Evolutionary conservation across 2,888 invertebrate species (phyloP).

Genomic region (Polydrusus pterygomalis): DNA sequence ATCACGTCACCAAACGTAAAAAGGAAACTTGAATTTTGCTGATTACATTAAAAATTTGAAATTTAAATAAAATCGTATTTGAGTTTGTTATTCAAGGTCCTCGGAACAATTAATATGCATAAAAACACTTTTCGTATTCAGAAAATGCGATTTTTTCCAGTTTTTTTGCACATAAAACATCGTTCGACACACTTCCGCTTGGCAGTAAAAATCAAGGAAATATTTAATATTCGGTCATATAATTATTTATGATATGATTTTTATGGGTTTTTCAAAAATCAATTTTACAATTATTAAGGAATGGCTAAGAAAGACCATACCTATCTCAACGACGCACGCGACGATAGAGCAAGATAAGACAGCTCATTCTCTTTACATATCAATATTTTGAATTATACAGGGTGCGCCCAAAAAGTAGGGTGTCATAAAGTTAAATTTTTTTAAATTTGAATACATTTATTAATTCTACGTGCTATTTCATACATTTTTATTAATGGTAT

Average conservation of each 20-base stretch:
- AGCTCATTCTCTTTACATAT: no score
- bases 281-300: background rate
- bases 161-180: constrained; percentile 2
- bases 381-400: no score
- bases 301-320: background rate
- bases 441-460: no score
- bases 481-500: no score
- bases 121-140: constrained; percentile 13
- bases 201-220: constrained; percentile 9
- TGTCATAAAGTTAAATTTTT: no score
- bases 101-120: constrained; percentile 2
- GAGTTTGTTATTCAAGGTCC: constrained; percentile 8
- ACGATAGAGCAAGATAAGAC: no score
- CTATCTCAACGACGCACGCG: no score
- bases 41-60: constrained; percentile 12
- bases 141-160: constrained; percentile 3
- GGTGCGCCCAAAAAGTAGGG: no score
- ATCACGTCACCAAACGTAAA: constrained; percentile 3
- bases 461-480: no score
- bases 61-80: constrained; percentile 8
- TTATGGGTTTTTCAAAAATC: background rate
- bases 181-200: constrained; percentile 5
- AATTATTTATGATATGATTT: no score
- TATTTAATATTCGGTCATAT: background rate
- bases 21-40: constrained; percentile 6